Percentiles rank a stretch among this genome's conserved stretches.
phyloP scores from a whole-genome alignment of 1,140 invertebrate species.

The Palaemon carinicauda region DNA sequence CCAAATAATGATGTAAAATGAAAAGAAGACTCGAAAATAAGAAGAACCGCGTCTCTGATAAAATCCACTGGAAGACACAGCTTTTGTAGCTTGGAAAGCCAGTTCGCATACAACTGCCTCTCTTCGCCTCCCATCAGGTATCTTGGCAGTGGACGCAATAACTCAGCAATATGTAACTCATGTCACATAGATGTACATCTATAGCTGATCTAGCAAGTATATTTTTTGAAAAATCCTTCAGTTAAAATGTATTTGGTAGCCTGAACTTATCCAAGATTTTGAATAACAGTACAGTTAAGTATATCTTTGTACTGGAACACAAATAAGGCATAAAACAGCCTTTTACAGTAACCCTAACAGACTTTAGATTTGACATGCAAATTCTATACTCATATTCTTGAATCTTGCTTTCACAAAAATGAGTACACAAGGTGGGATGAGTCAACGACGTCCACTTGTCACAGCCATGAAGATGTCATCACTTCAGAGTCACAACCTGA shows the following conservation, averaged over 20 bases:
- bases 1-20: slow-evolving; percentile 2
- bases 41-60: slow-evolving; percentile 40
- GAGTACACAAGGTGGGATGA: slow-evolving; percentile 46
- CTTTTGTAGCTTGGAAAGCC: slow-evolving; percentile 10
- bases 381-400: slow-evolving; percentile 12
- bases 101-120: slow-evolving; percentile 23
- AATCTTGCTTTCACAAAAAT: slow-evolving; percentile 8
- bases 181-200: slow-evolving; percentile 23
- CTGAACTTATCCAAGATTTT: slow-evolving; percentile 23
- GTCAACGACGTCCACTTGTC: slow-evolving; percentile 49
- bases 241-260: slow-evolving; percentile 35
- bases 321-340: neutral
- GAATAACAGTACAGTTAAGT: no score
- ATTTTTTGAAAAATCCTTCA: slow-evolving; percentile 7
- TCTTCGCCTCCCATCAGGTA: slow-evolving; percentile 48
- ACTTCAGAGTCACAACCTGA: slow-evolving; percentile 39
- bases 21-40: neutral
- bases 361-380: neutral
- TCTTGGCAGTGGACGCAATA: slow-evolving; percentile 45
- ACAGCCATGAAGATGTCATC: slow-evolving; percentile 46
- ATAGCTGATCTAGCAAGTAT: slow-evolving; percentile 41
- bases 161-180: slow-evolving; percentile 48
- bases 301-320: slow-evolving; percentile 6
- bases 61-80: slow-evolving; percentile 50
- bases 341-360: no score